A percentile compares a stretch with the other conserved stretches of the same genome.
Evolutionary conservation across 2,888 invertebrate species (phyloP).

Genomic region (Habroteleia sp.): DNA sequence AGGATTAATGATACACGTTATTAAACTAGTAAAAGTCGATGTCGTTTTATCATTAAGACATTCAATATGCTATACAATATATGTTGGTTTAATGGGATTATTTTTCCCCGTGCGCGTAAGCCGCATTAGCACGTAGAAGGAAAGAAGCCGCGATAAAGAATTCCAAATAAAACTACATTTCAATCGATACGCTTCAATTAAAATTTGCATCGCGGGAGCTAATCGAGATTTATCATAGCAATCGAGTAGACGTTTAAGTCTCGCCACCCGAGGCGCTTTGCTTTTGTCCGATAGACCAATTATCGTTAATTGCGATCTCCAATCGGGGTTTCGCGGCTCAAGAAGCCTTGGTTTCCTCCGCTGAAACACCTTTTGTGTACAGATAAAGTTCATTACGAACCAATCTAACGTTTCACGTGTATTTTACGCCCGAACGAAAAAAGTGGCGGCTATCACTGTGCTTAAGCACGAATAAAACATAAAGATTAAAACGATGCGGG

Average conservation of each 20-base stretch:
- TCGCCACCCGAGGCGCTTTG: conserved; percentile 53
- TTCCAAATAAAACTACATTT: neutral
- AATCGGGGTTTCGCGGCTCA: conserved; percentile 60
- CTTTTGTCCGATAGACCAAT: conserved; percentile 67
- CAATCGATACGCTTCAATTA: conserved; percentile 35
- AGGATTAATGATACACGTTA: no score
- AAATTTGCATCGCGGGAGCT: conserved; percentile 63
- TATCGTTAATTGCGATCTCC: conserved; percentile 73
- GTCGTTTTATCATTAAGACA: no score
- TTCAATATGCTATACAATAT: no score
- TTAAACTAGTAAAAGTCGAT: no score
- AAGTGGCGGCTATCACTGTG: neutral
- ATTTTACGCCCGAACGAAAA: conserved; percentile 36
- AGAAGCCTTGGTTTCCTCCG: conserved; percentile 28
- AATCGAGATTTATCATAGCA: conserved; percentile 69
- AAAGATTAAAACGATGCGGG: conserved; percentile 32
- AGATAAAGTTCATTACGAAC: conserved; percentile 52
- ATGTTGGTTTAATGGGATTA: no score
- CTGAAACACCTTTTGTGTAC: conserved; percentile 37
- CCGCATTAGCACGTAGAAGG: no score
- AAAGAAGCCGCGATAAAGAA: no score
- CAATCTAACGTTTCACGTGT: conserved; percentile 35
- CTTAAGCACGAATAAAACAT: conserved; percentile 24
- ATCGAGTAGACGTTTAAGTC: conserved; percentile 60
- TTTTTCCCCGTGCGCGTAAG: no score